These are phyloP conservation scores for Gavia stellata DNA, from an alignment of 2,113 vertebrate genomes.

Conservation along the genomic window DNA sequence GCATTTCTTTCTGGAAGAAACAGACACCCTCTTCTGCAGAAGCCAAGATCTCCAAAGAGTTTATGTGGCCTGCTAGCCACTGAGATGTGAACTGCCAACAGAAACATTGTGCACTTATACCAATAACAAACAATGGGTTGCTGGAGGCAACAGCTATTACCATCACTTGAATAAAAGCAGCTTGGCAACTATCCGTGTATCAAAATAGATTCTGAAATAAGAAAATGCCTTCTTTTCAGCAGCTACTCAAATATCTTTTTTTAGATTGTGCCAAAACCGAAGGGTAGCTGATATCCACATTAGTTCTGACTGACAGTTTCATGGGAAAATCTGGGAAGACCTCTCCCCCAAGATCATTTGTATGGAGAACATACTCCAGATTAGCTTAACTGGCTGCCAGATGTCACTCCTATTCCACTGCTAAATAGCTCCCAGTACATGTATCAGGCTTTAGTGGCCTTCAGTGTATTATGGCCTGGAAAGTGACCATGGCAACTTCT, in stretches of 20 bases:
- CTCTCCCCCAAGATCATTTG: background rate
- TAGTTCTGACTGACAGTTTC: slow-evolving; percentile 31
- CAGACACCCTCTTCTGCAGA: background rate
- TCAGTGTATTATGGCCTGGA: background rate
- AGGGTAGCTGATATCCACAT: background rate
- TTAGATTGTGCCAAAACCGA: background rate
- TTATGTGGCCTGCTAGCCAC: background rate
- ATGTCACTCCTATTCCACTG: background rate
- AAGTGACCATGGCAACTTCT: background rate
- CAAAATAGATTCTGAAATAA: slow-evolving; percentile 31
- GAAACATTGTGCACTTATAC: slow-evolving; percentile 21
- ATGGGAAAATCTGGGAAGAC: background rate
- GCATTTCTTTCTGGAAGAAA: slow-evolving; percentile 10
- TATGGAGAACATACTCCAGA: background rate
- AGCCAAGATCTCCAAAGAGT: background rate
- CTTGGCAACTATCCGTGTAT: slow-evolving; percentile 16
- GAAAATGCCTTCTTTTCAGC: slow-evolving; percentile 16
- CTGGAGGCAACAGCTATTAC: slow-evolving; percentile 14
- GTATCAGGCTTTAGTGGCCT: background rate
- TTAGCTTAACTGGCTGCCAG: background rate
- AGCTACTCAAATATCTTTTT: slow-evolving; percentile 11
- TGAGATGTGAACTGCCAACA: background rate
- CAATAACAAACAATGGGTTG: slow-evolving; percentile 23
- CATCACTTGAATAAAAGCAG: background rate
- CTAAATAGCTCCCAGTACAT: background rate